A percentile compares a stretch with the other conserved stretches of the same genome.
These are phyloP conservation scores for Brachyhypopomus occidentalis DNA, from an alignment of 2,113 vertebrate genomes.

Conservation along the genomic window DNA sequence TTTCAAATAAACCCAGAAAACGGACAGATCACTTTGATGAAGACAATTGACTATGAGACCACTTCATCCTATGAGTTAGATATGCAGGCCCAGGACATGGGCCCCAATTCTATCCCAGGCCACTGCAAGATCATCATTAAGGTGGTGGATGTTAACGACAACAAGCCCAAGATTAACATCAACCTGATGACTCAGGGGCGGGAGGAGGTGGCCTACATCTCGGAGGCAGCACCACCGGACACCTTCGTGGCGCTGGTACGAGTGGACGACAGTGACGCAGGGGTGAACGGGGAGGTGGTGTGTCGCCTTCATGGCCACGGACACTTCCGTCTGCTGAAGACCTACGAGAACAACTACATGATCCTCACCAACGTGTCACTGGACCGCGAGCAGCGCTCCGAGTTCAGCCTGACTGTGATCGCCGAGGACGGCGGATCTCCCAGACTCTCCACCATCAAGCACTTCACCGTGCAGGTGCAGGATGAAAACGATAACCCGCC, in stretches of 20 bases:
- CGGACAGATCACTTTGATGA: conserved; percentile 88
- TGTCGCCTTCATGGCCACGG: conserved; percentile 93
- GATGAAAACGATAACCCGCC: conserved; percentile 98
- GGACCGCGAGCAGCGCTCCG: conserved; percentile 93
- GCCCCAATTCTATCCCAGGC: conserved; percentile 95
- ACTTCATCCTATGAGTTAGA: conserved; percentile 92
- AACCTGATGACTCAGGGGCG: conserved; percentile 93
- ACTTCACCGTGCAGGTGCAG: conserved; percentile 92
- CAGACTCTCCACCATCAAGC: conserved; percentile 91
- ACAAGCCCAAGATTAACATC: conserved; percentile 94
- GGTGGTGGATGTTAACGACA: conserved; percentile 95
- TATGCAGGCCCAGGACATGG: conserved; percentile 93
- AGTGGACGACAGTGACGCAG: conserved; percentile 92
- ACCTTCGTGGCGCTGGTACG: conserved; percentile 93
- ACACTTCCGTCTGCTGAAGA: conserved; percentile 94
- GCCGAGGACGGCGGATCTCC: conserved; percentile 91
- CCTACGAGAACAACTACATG: conserved; percentile 94
- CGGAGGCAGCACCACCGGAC: conserved; percentile 88
- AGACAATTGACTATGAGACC: conserved; percentile 90
- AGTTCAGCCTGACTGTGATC: conserved; percentile 94
- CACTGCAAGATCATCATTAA: conserved; percentile 96
- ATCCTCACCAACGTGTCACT: conserved; percentile 92
- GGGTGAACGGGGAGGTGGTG: conserved; percentile 86
- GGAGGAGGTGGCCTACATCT: conserved; percentile 90
- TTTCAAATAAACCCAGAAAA: conserved; percentile 90